These are phyloP conservation scores for Oncorhynchus tshawytscha DNA, from an alignment of 2,113 vertebrate genomes.

Conservation along the genomic window DNA sequence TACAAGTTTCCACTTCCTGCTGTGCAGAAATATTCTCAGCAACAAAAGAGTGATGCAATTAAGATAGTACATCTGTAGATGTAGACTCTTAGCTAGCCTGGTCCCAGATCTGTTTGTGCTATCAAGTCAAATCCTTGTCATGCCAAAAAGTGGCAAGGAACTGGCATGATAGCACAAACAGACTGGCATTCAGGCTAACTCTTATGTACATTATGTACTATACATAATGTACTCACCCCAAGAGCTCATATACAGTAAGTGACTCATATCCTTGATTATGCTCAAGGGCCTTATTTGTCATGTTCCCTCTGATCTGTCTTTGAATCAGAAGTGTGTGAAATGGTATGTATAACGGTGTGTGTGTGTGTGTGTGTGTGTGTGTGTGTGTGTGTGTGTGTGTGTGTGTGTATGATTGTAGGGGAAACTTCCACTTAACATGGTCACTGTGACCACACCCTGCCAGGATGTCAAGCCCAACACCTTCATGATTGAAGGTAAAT, in stretches of 20 bases:
- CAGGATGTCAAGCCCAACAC: slow-evolving; percentile 83
- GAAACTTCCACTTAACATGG: slow-evolving; percentile 89
- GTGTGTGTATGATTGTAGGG: slow-evolving; percentile 75
- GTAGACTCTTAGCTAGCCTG: no score
- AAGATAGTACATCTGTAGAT: background rate
- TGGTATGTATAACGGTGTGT: slow-evolving; percentile 1
- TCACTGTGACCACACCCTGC: slow-evolving; percentile 85
- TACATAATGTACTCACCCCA: background rate
- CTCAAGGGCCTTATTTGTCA: background rate
- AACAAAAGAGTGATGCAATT: background rate
- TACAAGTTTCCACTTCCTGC: no score
- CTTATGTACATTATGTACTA: background rate
- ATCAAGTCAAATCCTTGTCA: no score
- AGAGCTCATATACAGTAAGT: background rate
- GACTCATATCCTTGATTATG: background rate
- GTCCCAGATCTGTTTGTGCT: no score
- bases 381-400: slow-evolving; percentile 19
- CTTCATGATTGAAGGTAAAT: slow-evolving; percentile 90
- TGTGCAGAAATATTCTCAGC: no score
- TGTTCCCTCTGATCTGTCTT: background rate
- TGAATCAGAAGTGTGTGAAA: background rate
- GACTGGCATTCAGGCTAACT: no score
- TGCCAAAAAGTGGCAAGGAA: no score
- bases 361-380: slow-evolving; percentile 26
- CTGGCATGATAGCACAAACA: no score